These are phyloP conservation scores for Pocillopora grandis DNA, from an alignment of 92 coral and sea anemone species.

Conservation along the genomic window DNA sequence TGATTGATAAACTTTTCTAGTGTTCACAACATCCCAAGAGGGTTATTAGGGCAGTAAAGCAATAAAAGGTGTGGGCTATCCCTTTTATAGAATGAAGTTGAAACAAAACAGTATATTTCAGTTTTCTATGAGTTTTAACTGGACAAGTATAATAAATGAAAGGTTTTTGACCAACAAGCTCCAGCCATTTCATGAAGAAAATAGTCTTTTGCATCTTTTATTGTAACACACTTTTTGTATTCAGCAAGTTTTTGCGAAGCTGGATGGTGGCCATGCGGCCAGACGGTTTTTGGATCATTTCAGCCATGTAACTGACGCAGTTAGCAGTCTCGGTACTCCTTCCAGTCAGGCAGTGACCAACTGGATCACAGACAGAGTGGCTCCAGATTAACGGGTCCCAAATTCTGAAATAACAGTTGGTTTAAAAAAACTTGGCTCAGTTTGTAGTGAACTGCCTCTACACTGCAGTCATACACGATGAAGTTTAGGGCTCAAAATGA, in stretches of 20 bases:
- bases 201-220: too few species aligned
- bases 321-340: conserved; percentile 78
- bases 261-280: conserved; percentile 85
- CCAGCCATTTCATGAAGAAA: too few species aligned
- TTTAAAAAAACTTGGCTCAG: neutral
- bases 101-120: too few species aligned
- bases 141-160: too few species aligned
- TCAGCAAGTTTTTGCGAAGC: conserved; percentile 71
- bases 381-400: conserved; percentile 96
- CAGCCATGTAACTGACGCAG: conserved; percentile 72
- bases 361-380: conserved; percentile 94
- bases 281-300: conserved; percentile 94
- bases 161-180: too few species aligned
- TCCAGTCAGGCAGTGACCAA: conserved; percentile 79
- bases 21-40: too few species aligned
- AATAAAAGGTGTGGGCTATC: too few species aligned
- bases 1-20: too few species aligned
- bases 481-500: too few species aligned
- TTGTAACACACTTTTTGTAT: neutral
- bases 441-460: neutral
- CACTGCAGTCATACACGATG: neutral
- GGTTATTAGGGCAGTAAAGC: too few species aligned
- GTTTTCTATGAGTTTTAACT: too few species aligned
- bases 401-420: conserved; percentile 82
- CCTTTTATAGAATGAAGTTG: too few species aligned